Percentiles rank a stretch among this genome's conserved stretches.
These are phyloP conservation scores for Marcusenius ussheri DNA, from an alignment of 2,113 vertebrate genomes.

Conservation along the genomic window DNA sequence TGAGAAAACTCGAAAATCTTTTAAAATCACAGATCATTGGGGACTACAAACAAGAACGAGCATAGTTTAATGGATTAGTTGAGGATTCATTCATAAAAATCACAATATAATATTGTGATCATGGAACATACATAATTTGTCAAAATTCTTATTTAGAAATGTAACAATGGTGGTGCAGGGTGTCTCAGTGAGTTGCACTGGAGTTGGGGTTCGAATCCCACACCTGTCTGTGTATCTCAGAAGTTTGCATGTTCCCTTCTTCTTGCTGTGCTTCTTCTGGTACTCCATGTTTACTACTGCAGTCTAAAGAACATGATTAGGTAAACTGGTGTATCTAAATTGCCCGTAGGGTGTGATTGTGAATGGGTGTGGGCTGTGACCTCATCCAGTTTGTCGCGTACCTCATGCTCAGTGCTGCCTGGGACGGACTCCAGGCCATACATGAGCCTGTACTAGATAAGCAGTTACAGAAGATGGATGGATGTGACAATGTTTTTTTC, in stretches of 20 bases:
- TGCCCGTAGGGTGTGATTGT: not conserved
- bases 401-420: not conserved
- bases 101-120: not conserved
- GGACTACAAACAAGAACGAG: not conserved
- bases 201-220: not conserved
- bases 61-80: not conserved
- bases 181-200: not conserved
- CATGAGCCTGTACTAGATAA: not conserved
- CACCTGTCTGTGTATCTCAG: not conserved
- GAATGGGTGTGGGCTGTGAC: not conserved
- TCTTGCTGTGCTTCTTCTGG: not conserved
- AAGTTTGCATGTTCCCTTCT: not conserved
- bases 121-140: not conserved
- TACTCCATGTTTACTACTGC: not conserved
- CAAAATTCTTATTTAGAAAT: not conserved
- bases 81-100: not conserved
- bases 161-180: not conserved
- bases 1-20: not conserved
- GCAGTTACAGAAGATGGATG: not conserved
- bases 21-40: not conserved
- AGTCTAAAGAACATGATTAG: not conserved
- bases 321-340: not conserved
- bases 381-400: not conserved
- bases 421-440: not conserved
- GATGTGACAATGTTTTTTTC: not conserved